Percentiles rank a stretch among this genome's conserved stretches.
phyloP scores from a whole-genome alignment of 2,113 vertebrate genomes.

The Oreochromis spilurus region DNA sequence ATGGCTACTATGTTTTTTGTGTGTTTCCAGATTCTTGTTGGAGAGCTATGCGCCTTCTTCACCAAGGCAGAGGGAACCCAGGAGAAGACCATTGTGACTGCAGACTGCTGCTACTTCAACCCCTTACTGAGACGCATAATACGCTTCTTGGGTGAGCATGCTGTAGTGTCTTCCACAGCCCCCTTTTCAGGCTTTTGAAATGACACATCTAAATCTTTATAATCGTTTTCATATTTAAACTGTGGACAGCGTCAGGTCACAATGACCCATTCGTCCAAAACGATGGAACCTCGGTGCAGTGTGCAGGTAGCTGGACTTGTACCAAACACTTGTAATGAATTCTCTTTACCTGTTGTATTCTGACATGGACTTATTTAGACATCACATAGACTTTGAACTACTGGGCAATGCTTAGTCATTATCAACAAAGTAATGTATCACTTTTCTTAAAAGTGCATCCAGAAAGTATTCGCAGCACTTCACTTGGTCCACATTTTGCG shows the following conservation, averaged over 20 bases:
- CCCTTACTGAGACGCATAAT: constrained; percentile 83
- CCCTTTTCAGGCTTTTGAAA: background rate
- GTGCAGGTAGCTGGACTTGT: background rate
- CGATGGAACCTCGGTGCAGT: background rate
- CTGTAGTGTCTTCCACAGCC: background rate
- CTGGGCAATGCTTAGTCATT: background rate
- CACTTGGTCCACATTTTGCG: background rate
- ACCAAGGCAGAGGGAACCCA: constrained; percentile 71
- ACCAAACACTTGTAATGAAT: background rate
- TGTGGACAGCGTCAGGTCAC: background rate
- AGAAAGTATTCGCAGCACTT: background rate
- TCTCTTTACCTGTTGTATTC: background rate
- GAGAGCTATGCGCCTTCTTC: constrained; percentile 79
- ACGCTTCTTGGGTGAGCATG: constrained; percentile 81
- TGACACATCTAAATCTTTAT: background rate
- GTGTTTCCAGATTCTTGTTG: constrained; percentile 74
- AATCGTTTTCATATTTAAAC: background rate
- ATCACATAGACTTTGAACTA: background rate
- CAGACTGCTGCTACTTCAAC: constrained; percentile 89
- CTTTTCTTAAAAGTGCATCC: background rate
- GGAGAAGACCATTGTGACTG: constrained; percentile 85
- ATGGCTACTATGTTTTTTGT: background rate
- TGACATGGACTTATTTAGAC: background rate
- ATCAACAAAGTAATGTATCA: background rate
- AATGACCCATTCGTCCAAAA: background rate